phyloP scores from a whole-genome alignment of 2,888 invertebrate species.

The Phyllotreta cruciferae region DNA sequence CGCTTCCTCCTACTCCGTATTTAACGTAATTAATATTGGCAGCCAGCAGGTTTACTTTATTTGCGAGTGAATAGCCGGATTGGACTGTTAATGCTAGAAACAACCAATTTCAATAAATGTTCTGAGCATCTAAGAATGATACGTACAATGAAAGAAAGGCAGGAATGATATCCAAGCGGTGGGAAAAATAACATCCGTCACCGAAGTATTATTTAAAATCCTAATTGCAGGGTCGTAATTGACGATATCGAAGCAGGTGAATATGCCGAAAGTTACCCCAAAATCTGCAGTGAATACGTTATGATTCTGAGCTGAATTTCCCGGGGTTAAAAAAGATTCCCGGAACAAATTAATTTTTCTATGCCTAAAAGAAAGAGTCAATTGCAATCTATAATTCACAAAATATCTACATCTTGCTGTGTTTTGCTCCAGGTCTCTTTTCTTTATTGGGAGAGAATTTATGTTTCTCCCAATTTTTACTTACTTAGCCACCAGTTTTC shows the following conservation, averaged over 20 bases:
- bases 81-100: conserved; percentile 45
- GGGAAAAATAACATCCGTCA: conserved; percentile 45
- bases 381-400: no score
- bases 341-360: conserved; percentile 47
- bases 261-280: conserved; percentile 45
- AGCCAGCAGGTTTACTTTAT: conserved; percentile 46
- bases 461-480: conserved; percentile 12
- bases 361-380: conserved; percentile 39
- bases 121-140: neutral
- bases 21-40: conserved; percentile 41
- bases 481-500: conserved; percentile 42
- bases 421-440: neutral
- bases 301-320: conserved; percentile 31
- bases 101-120: no score
- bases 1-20: conserved; percentile 44
- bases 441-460: no score
- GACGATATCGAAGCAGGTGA: conserved; percentile 45
- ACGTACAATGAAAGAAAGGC: conserved; percentile 47
- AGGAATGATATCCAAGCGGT: conserved; percentile 43
- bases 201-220: conserved; percentile 34
- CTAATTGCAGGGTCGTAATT: conserved; percentile 44
- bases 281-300: conserved; percentile 45
- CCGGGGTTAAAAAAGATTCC: conserved; percentile 45
- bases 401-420: no score
- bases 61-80: conserved; percentile 45